A percentile compares a stretch with the other conserved stretches of the same genome.
Evolutionary conservation across 1,140 invertebrate species (phyloP).

Genomic region (Nomia melanderi): DNA sequence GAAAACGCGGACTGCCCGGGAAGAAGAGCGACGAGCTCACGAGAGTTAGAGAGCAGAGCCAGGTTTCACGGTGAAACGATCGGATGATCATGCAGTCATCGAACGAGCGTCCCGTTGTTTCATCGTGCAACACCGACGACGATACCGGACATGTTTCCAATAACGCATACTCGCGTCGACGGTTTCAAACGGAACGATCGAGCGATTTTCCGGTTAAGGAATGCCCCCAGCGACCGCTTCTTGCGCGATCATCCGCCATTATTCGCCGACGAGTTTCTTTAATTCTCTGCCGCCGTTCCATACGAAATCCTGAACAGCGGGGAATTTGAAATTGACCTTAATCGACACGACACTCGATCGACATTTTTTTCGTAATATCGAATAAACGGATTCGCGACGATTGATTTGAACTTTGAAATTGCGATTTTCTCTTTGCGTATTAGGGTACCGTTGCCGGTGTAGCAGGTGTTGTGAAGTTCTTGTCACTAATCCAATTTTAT

Average conservation of each 20-base stretch:
- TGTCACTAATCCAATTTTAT: no score
- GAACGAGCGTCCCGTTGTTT: neutral
- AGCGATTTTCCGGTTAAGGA: neutral
- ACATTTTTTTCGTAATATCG: no score
- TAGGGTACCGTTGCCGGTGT: neutral
- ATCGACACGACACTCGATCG: neutral
- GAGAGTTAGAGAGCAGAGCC: neutral
- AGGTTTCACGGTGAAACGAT: conserved; percentile 12
- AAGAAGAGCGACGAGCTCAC: neutral
- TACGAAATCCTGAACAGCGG: neutral
- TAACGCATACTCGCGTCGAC: neutral
- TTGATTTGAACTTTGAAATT: neutral
- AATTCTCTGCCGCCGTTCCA: neutral
- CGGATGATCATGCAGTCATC: conserved; percentile 9
- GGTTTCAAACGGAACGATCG: neutral
- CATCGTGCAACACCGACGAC: neutral
- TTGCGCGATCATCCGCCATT: neutral
- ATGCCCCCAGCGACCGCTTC: neutral
- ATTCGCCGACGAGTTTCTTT: neutral
- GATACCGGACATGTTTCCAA: neutral
- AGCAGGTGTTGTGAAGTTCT: neutral
- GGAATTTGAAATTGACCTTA: conserved; percentile 1
- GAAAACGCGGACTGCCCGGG: conserved; percentile 26
- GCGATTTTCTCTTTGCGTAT: neutral
- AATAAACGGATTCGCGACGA: neutral